These are phyloP conservation scores for Lytechinus variegatus DNA, from an alignment of 35 echinoderm and acorn worm species.

Conservation along the genomic window DNA sequence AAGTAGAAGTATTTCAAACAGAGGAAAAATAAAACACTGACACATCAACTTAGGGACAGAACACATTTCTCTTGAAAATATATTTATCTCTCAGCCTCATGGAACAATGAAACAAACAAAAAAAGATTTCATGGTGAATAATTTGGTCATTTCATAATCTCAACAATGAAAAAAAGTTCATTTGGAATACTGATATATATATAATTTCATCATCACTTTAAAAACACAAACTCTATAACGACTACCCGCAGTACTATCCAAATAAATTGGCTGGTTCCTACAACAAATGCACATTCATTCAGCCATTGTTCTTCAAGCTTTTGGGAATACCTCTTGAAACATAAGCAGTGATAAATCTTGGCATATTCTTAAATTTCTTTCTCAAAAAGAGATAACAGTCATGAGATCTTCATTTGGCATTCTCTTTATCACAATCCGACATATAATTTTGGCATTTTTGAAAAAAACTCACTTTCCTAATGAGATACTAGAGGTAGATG, in stretches of 20 bases:
- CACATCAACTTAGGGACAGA: background rate
- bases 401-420: background rate
- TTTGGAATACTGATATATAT: conserved; percentile 52
- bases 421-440: background rate
- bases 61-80: conserved; percentile 5
- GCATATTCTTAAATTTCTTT: background rate
- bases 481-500: conserved; percentile 4
- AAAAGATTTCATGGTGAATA: conserved; percentile 19
- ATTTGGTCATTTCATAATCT: conserved; percentile 34
- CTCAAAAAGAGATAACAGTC: background rate
- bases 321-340: background rate
- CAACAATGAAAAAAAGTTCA: conserved; percentile 9
- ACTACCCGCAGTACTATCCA: conserved; percentile 48
- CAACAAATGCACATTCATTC: background rate
- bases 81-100: conserved; percentile 31
- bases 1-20: conserved; percentile 34
- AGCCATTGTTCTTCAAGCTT: conserved; percentile 12
- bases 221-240: conserved; percentile 27
- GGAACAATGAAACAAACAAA: background rate
- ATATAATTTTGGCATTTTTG: background rate
- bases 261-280: conserved; percentile 2
- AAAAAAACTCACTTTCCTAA: background rate
- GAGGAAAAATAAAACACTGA: background rate
- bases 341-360: conserved; percentile 5
- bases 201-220: conserved; percentile 25